phyloP scores from a whole-genome alignment of 2,797 vertebrate genomes.

The Amphiprion clarkii region DNA sequence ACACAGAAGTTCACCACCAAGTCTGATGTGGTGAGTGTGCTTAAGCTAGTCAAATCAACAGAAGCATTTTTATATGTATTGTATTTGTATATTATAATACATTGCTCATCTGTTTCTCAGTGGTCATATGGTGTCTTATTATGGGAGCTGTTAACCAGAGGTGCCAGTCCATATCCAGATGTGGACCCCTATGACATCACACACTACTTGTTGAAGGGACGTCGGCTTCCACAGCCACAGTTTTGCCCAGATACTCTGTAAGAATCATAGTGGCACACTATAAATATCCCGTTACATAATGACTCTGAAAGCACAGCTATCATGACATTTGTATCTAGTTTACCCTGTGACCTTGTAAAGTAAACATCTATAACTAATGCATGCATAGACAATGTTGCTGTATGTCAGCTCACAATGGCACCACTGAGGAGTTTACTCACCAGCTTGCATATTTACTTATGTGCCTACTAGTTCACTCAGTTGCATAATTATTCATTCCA shows the following conservation, averaged over 20 bases:
- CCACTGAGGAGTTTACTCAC: constrained; percentile 6
- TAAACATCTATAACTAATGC: background rate
- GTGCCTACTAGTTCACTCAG: background rate
- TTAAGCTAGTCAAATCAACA: background rate
- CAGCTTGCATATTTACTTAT: constrained; percentile 4
- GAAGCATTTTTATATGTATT: background rate
- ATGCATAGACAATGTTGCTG: background rate
- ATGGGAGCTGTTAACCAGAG: constrained; percentile 97
- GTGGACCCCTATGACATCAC: constrained; percentile 96
- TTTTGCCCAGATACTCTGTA: constrained; percentile 93
- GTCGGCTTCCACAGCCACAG: constrained; percentile 93
- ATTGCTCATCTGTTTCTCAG: constrained; percentile 72
- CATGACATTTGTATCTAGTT: background rate
- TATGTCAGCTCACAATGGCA: background rate
- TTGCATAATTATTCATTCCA: constrained; percentile 28
- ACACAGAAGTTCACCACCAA: constrained; percentile 97
- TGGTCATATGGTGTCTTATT: constrained; percentile 98
- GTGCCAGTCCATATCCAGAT: constrained; percentile 91
- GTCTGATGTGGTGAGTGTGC: constrained; percentile 94
- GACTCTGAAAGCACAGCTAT: background rate
- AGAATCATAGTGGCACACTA: constrained; percentile 64
- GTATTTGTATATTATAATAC: background rate
- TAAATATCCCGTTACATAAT: background rate
- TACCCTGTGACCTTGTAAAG: background rate
- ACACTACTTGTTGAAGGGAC: constrained; percentile 89